A percentile compares a stretch with the other conserved stretches of the same genome.
These are phyloP conservation scores for Drosophila crucigera DNA, from an alignment of 2,888 invertebrate species.

Conservation along the genomic window DNA sequence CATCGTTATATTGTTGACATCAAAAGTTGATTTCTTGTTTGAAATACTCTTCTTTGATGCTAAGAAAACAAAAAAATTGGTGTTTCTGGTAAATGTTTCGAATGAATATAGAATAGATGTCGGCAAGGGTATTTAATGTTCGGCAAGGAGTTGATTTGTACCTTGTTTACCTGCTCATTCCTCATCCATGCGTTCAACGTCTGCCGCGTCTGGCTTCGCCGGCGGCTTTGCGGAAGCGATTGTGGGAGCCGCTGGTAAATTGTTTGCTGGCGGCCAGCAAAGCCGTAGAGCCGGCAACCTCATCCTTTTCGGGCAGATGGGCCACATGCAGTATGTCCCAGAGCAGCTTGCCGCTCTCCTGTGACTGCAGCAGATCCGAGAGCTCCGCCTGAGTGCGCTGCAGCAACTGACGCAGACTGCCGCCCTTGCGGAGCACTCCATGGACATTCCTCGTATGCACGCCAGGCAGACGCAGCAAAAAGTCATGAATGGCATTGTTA, in stretches of 20 bases:
- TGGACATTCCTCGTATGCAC: constrained; percentile 94
- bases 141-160: neutral
- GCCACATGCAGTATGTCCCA: constrained; percentile 90
- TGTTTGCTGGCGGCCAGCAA: constrained; percentile 76
- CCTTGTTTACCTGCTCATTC: neutral
- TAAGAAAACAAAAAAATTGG: too few species aligned
- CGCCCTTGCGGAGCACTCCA: constrained; percentile 90
- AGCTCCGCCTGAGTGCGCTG: constrained; percentile 89
- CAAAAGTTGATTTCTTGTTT: neutral
- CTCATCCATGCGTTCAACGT: constrained; percentile 19
- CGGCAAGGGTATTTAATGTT: neutral
- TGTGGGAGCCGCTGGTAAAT: constrained; percentile 67
- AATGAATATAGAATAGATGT: neutral
- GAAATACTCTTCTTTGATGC: neutral
- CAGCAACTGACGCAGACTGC: constrained; percentile 88
- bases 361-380: constrained; percentile 90
- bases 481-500: constrained; percentile 91
- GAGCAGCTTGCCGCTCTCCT: constrained; percentile 89
- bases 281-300: constrained; percentile 74
- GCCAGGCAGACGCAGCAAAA: constrained; percentile 95
- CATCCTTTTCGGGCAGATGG: constrained; percentile 87
- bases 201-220: constrained; percentile 57
- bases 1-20: neutral
- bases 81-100: neutral
- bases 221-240: constrained; percentile 81